Evolutionary conservation across 2,797 vertebrate species (phyloP).

Genomic region (Peromyscus attwateri): DNA sequence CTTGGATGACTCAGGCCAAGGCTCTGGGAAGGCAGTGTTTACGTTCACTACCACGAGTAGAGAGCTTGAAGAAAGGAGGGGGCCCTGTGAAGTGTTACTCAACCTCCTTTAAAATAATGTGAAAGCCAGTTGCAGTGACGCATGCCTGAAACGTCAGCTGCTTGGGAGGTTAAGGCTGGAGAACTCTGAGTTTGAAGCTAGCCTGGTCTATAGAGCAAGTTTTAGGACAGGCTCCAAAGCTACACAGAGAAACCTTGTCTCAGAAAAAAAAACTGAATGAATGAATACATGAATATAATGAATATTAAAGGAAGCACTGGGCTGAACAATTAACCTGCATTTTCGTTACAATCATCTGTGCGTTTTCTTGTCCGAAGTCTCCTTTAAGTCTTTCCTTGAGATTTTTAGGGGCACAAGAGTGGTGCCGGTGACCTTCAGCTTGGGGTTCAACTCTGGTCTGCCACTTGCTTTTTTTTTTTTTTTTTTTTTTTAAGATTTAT

Average conservation of each 20-base stretch:
- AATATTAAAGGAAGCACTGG: neutral
- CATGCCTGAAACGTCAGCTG: neutral
- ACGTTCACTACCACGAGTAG: neutral
- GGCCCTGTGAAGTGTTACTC: neutral
- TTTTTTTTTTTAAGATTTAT: neutral
- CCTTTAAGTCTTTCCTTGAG: neutral
- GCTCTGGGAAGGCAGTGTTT: neutral
- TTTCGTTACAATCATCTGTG: neutral
- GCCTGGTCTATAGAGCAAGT: too few species aligned
- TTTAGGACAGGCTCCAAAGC: too few species aligned
- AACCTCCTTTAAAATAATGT: neutral
- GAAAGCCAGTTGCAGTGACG: neutral
- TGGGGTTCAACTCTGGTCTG: rapidly evolving
- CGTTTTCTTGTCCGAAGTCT: neutral
- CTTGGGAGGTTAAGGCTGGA: neutral
- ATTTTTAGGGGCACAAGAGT: neutral
- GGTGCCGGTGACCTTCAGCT: neutral
- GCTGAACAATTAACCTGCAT: neutral
- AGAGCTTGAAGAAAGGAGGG: neutral
- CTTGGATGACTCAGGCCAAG: neutral
- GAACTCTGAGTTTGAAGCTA: neutral
- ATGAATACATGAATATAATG: neutral
- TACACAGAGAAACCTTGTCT: neutral
- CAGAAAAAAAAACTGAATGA: neutral
- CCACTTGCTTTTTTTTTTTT: neutral